Percentiles rank a stretch among this genome's conserved stretches.
These are phyloP conservation scores for Myxocyprinus asiaticus DNA, from an alignment of 2,113 vertebrate genomes.

Conservation along the genomic window DNA sequence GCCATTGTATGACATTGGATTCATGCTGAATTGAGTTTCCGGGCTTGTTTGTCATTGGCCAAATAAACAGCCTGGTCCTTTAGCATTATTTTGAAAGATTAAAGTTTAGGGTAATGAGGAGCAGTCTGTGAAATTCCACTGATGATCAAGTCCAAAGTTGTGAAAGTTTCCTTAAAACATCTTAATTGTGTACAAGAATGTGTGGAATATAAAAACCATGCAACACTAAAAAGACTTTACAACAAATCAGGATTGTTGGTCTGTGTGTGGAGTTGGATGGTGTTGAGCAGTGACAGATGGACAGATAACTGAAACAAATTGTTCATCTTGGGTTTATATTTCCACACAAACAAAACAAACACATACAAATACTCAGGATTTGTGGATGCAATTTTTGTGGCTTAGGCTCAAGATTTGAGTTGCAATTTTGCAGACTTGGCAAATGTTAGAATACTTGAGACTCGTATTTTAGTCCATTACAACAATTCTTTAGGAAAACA, in stretches of 20 bases:
- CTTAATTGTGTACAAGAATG: no score
- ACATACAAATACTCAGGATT: not conserved
- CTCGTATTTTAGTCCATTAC: not conserved
- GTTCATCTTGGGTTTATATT: not conserved
- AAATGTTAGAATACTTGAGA: not conserved
- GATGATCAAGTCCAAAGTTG: no score
- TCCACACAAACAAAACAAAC: not conserved
- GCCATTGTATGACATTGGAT: no score
- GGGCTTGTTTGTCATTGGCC: no score
- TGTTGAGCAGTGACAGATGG: not conserved
- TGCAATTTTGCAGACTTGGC: not conserved
- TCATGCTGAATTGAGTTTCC: no score
- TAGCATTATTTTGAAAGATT: no score
- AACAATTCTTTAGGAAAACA: not conserved
- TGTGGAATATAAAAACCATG: no score
- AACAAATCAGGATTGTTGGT: not conserved
- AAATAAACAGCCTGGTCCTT: no score
- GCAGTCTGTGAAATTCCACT: no score
- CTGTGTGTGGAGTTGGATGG: not conserved
- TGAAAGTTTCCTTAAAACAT: no score
- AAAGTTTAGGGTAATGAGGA: no score
- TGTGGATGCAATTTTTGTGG: no score
- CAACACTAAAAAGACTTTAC: not conserved
- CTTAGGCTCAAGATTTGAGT: not conserved
- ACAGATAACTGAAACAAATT: constrained; percentile 4